A percentile compares a stretch with the other conserved stretches of the same genome.
Conservation (phyloP, 2,888 invertebrate species). For the Euphydryas editha region DNA sequence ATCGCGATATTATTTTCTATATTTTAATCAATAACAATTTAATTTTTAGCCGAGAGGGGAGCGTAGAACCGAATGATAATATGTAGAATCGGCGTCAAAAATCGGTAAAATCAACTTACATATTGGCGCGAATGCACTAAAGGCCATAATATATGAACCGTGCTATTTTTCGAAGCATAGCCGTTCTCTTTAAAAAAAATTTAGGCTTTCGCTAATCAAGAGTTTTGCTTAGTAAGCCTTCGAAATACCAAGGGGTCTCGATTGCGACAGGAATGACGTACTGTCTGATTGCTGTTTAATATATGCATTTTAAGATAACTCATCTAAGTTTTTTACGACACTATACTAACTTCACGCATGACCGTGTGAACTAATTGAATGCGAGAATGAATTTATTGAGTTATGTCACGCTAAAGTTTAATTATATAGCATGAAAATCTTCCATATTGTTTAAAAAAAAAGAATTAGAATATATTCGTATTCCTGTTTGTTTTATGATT, state of each 20-base stretch:
- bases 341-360: conserved; percentile 65
- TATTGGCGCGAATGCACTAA: conserved; percentile 62
- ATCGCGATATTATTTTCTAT: conserved; percentile 10
- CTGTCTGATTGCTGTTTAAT: conserved; percentile 50
- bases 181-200: conserved; percentile 63
- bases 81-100: conserved; percentile 64
- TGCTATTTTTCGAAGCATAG: conserved; percentile 56
- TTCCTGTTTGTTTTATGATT: conserved; percentile 8
- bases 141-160: conserved; percentile 56
- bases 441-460: not conserved
- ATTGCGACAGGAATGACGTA: conserved; percentile 64
- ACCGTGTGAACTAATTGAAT: conserved; percentile 66
- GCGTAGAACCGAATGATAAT: conserved; percentile 71
- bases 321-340: conserved; percentile 25
- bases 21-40: conserved; percentile 59
- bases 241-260: conserved; percentile 54
- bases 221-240: conserved; percentile 60
- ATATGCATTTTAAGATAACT: conserved; percentile 32
- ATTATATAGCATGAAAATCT: conserved; percentile 27
- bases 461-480: not conserved
- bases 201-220: conserved; percentile 69
- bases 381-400: conserved; percentile 47
- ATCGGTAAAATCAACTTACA: conserved; percentile 73
- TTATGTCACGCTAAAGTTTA: conserved; percentile 25
- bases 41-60: conserved; percentile 82